These are phyloP conservation scores for Urocyon cinereoargenteus DNA, from an alignment of 2,797 vertebrate genomes.

Conservation along the genomic window DNA sequence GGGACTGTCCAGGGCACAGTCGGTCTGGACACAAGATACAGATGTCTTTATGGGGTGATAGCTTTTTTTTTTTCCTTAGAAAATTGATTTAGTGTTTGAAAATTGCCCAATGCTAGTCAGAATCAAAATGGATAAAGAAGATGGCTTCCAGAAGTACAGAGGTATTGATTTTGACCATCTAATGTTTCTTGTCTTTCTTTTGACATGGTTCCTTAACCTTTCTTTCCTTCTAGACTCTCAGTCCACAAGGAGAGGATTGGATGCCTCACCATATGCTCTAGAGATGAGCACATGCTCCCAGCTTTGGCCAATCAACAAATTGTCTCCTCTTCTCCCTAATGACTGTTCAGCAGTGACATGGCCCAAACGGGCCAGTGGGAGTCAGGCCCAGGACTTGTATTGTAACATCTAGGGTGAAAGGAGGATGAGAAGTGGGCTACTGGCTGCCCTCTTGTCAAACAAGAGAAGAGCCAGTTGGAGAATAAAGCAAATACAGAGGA, in stretches of 20 bases:
- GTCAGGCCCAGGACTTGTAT: neutral
- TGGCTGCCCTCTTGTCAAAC: neutral
- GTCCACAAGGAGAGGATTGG: too few relatives aligned
- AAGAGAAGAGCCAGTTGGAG: neutral
- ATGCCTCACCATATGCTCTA: rapidly evolving
- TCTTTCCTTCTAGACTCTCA: neutral
- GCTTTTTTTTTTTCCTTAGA: neutral
- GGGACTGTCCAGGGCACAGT: rapidly evolving
- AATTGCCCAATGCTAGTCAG: neutral
- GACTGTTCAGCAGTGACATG: neutral
- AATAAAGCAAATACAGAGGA: neutral
- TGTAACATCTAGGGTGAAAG: neutral
- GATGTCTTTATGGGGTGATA: neutral
- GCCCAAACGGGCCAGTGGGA: neutral
- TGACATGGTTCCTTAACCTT: neutral
- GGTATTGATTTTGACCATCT: neutral
- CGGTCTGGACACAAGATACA: neutral
- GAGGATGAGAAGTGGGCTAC: neutral
- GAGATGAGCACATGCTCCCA: rapidly evolving
- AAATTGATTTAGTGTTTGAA: neutral
- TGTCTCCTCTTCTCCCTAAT: neutral
- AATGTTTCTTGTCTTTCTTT: neutral
- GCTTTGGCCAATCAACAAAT: neutral
- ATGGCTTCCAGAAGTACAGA: neutral
- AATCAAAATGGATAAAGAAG: neutral